These are phyloP conservation scores for Sorex fumeus DNA, from an alignment of 2,113 vertebrate species.

Conservation along the genomic window DNA sequence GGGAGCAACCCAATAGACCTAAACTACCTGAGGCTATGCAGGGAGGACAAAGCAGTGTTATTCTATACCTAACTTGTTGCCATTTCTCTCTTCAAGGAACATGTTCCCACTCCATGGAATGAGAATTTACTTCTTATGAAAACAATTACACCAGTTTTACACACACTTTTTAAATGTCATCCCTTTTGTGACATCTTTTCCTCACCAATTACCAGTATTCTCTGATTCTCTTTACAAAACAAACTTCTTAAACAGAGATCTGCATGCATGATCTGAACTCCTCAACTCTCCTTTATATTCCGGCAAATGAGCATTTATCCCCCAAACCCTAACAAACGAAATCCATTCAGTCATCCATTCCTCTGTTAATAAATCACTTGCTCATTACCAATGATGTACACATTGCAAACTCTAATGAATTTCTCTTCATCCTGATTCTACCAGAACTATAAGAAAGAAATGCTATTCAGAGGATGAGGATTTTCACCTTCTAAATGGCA, in stretches of 20 bases:
- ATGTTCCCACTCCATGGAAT: neutral
- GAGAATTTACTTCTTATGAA: neutral
- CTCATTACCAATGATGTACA: neutral
- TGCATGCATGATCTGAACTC: neutral
- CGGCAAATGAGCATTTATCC: neutral
- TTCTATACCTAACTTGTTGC: no score
- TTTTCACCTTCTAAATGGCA: neutral
- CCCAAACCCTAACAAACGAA: neutral
- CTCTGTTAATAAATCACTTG: neutral
- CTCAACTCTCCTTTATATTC: neutral
- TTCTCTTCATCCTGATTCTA: neutral
- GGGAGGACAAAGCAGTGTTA: no score
- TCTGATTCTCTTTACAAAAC: neutral
- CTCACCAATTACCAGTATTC: neutral
- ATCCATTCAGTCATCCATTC: neutral
- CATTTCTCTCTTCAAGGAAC: neutral
- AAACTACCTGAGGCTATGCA: no score
- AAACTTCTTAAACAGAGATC: slow-evolving; percentile 4
- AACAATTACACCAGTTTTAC: neutral
- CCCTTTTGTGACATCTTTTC: neutral
- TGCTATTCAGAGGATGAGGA: neutral
- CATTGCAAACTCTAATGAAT: neutral
- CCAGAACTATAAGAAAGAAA: neutral
- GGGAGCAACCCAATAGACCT: no score
- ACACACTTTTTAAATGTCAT: neutral